Evolutionary conservation across 2,888 invertebrate genomes (phyloP), one percentile per base, ranked within the genome.

Genomic region (Gandaritis pyraliata): DNA sequence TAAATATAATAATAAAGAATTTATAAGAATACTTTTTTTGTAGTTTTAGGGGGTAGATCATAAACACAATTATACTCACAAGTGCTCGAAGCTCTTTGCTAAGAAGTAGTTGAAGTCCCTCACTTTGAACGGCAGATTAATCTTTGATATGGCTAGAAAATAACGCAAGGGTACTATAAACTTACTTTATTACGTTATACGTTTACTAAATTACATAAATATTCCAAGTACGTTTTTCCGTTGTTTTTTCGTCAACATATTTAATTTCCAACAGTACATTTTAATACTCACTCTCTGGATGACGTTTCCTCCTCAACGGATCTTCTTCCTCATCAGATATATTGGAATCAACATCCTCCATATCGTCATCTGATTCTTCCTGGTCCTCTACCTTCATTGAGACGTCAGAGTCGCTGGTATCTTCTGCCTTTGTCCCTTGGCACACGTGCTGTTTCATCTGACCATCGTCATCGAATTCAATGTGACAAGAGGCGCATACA

Each of bases 311-410:
- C 49, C 63, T 70, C n/a, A 58, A 60, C 0, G 30, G 56, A 15
- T 68, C 64, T 47, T 77, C 71, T 33, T 85, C 82, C 13, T 83
- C 78, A 3, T 78, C 79, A 0, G 86, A 86, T 1, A 79, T 18
- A 15, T 78, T 72, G 0, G 83, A 82, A 51, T 87, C 83, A 0
- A 81, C 70, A 0, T 76, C 78, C 0, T 78, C 80, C 2, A 76
- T 71, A 12, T 75, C 76, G 0, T 70, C 72, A 0, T 65, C 74
- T 0, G 75, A 73, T 15, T 52, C 69, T 4, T 53, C 70, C 6
- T 58, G 57, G 1, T 5, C 58, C 15, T 78, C 76, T 18, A 73
- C 49, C 15, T 81, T 68, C 0, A 79, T 69, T 0, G 85, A 84
- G 7, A 55, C 75, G 33, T 85, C 86, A 0, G 83, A 81, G 15